Evolutionary conservation across 1,140 invertebrate species (phyloP).

Genomic region (Solenopsis invicta): DNA sequence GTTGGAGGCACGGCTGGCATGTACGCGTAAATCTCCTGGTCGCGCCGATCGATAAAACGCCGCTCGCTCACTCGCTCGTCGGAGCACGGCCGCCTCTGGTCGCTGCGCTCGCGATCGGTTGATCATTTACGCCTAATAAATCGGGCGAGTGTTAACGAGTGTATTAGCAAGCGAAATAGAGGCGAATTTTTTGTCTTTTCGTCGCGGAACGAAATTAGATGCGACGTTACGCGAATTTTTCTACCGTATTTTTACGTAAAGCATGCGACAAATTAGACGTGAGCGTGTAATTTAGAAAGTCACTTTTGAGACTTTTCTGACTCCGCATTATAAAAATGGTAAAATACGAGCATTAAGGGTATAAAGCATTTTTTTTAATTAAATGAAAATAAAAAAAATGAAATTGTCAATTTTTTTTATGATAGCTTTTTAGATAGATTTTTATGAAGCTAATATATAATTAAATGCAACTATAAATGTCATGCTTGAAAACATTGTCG

Average conservation of each 20-base stretch:
- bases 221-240: background rate
- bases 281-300: background rate
- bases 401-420: too few relatives aligned
- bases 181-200: slow-evolving; percentile 14
- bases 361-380: background rate
- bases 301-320: background rate
- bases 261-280: background rate
- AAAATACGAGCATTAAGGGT: background rate
- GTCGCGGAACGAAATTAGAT: background rate
- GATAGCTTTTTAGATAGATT: too few relatives aligned
- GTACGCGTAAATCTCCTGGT: slow-evolving; percentile 82
- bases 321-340: background rate
- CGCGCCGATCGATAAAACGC: slow-evolving; percentile 80
- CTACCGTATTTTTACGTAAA: background rate
- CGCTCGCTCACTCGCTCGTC: slow-evolving; percentile 71
- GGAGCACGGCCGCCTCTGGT: slow-evolving; percentile 64
- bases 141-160: slow-evolving; percentile 40
- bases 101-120: slow-evolving; percentile 59
- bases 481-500: background rate
- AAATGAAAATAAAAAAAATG: background rate
- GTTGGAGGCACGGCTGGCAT: slow-evolving; percentile 82
- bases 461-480: background rate
- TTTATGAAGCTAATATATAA: background rate
- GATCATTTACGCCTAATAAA: slow-evolving; percentile 60
- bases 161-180: background rate